Evolutionary conservation across 1,140 invertebrate genomes (phyloP).

Genomic region (Papilio aristodemus): DNA sequence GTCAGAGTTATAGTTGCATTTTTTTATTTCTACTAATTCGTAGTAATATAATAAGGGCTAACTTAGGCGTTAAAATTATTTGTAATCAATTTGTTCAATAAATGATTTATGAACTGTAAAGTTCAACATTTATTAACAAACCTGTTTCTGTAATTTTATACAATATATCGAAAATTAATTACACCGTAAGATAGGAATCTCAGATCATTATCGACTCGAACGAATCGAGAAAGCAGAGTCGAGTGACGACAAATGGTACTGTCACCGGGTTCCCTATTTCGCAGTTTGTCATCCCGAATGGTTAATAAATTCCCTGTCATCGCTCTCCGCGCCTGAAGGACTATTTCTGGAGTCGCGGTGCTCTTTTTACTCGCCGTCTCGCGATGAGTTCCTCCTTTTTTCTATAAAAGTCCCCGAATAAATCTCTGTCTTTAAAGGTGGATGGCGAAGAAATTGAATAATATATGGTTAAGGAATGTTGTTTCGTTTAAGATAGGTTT

Average conservation of each 20-base stretch:
- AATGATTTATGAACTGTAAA: neutral
- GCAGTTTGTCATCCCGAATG: constrained; percentile 70
- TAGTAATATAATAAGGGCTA: neutral
- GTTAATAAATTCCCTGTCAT: constrained; percentile 77
- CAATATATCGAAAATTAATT: neutral
- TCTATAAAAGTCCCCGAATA: constrained; percentile 51
- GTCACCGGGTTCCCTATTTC: constrained; percentile 43
- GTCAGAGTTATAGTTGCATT: too few relatives aligned
- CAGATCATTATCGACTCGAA: constrained; percentile 34
- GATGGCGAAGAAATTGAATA: constrained; percentile 41
- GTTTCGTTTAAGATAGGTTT: constrained; percentile 31
- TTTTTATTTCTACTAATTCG: neutral
- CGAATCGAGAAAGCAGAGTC: neutral
- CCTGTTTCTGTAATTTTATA: neutral
- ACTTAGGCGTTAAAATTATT: too few relatives aligned
- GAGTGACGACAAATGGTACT: constrained; percentile 43
- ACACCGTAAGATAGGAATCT: constrained; percentile 19
- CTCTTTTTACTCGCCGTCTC: constrained; percentile 50
- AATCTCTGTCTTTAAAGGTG: constrained; percentile 43
- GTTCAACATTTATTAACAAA: neutral
- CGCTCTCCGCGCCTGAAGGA: constrained; percentile 50
- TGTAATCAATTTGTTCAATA: neutral
- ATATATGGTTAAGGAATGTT: constrained; percentile 36
- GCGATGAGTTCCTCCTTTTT: constrained; percentile 41
- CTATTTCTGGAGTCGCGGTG: constrained; percentile 59